phyloP scores from a whole-genome alignment of 53 echinoderm and acorn worm genomes.

The Mesocentrotus franciscanus region DNA sequence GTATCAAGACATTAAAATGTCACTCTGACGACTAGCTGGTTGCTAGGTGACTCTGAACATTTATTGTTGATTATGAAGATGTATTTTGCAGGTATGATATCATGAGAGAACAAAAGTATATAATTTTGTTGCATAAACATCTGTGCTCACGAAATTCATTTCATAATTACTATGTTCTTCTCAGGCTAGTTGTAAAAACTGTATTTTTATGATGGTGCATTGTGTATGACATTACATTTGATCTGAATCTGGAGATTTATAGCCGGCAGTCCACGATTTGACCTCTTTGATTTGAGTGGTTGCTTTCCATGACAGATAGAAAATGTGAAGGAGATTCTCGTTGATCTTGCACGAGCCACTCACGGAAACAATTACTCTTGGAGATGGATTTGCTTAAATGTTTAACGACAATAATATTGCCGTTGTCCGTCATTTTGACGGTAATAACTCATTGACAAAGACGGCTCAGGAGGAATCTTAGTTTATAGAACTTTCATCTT shows the following conservation, averaged over 20 bases:
- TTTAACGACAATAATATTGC: slow-evolving; percentile 14
- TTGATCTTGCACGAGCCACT: slow-evolving; percentile 35
- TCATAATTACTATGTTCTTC: no score
- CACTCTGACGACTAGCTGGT: neutral
- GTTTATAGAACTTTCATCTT: no score
- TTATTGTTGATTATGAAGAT: neutral
- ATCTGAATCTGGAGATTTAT: neutral
- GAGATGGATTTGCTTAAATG: neutral
- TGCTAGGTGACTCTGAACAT: neutral
- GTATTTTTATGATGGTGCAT: no score
- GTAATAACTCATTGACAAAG: neutral
- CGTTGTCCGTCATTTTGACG: neutral
- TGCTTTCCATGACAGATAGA: neutral
- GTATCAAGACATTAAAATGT: slow-evolving; percentile 18
- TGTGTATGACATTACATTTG: no score
- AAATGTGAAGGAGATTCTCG: neutral
- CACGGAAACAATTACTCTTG: neutral
- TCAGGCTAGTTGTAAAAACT: no score
- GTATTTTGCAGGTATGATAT: neutral
- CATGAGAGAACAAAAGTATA: neutral
- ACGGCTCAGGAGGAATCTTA: neutral
- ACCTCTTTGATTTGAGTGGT: neutral
- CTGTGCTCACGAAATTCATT: no score
- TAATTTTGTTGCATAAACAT: neutral
- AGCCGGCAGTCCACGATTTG: neutral